Conservation (phyloP, 1,140 invertebrate species). For the Leucophenga varia region DNA sequence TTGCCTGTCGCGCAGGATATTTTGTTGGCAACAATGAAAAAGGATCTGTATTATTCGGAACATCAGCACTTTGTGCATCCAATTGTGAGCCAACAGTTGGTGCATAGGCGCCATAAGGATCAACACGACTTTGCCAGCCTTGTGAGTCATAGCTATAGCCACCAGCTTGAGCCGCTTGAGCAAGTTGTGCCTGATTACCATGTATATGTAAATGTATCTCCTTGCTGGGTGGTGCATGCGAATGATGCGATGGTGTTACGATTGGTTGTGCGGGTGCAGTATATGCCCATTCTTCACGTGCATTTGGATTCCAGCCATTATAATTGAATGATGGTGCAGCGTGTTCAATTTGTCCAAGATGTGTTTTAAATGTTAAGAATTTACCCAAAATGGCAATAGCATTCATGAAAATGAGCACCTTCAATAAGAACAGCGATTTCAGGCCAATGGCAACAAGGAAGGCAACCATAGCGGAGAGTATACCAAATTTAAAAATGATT, state of each 20-base stretch:
- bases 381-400: slow-evolving; percentile 45
- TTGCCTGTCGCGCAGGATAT: slow-evolving; percentile 33
- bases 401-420: slow-evolving; percentile 51
- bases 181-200: slow-evolving; percentile 28
- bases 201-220: slow-evolving; percentile 54
- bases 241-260: slow-evolving; percentile 5
- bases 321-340: slow-evolving; percentile 39
- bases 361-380: slow-evolving; percentile 42
- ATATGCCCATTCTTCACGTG: slow-evolving; percentile 28
- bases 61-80: slow-evolving; percentile 15
- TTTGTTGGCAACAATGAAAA: slow-evolving; percentile 41
- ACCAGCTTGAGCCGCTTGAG: slow-evolving; percentile 11
- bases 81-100: slow-evolving; percentile 15
- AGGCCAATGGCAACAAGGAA: slow-evolving; percentile 56
- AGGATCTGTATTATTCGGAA: slow-evolving; percentile 39
- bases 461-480: slow-evolving; percentile 58
- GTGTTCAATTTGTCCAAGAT: slow-evolving; percentile 31
- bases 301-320: slow-evolving; percentile 40
- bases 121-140: slow-evolving; percentile 43
- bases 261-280: slow-evolving; percentile 24
- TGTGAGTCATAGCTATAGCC: slow-evolving; percentile 32
- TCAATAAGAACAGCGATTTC: slow-evolving; percentile 57
- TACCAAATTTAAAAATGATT: slow-evolving; percentile 59
- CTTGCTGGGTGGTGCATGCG: slow-evolving; percentile 34
- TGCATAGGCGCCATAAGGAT: slow-evolving; percentile 40